Base-by-base conservation (phyloP, 2,113 vertebrate species). In the Laticauda laticaudata region DNA sequence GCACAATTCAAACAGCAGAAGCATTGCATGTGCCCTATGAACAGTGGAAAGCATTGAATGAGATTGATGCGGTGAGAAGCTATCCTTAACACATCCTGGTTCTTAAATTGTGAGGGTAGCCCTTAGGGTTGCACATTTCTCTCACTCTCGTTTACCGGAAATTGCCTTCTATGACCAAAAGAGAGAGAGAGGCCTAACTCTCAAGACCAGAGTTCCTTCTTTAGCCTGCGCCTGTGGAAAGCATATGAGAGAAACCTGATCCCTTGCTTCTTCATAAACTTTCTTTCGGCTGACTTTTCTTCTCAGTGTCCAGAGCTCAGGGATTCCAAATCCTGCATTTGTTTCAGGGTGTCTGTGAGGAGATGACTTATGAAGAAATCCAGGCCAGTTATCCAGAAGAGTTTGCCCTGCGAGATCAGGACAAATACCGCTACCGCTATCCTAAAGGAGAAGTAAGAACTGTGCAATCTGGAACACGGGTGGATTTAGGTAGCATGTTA, bases 1-100 rank as follows among this genome's bases (percentile, higher is more conserved):
- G 99, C 61, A 99, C 98, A 89, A 99, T 99, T 96, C 98, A 99
- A 97, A 99, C 99, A 0, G 99, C 99, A 0, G 98, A 99, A 95
- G 98, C 97, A 0, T 95, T 99, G 54, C 97, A 96, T 0, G 97
- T 98, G 6, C 97, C 98, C 39, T 99, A 99, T 1, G 99, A 99
- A 43, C 99, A 99, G 94, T 99, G 99, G 99, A 99, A 99, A 89
- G 99, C 99, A 7, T 98, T 99, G 61, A 99, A 99, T 0, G 99
- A 99, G 96, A 98, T 99, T 2, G 98, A 99, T 0, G 99, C 99
- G 2, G 99, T 99, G 93, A 98, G 98, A 56, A 56, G 48, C n/a
- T 23, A 45, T 21, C 90, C 20, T 93, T 24, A 20, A 53, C 3
- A 45, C 51, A 20, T 34, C 21, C 29, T 86, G 15, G 20, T 53